Evolutionary conservation across 2,113 vertebrate species (phyloP).

Genomic region (Oncorhynchus tshawytscha): DNA sequence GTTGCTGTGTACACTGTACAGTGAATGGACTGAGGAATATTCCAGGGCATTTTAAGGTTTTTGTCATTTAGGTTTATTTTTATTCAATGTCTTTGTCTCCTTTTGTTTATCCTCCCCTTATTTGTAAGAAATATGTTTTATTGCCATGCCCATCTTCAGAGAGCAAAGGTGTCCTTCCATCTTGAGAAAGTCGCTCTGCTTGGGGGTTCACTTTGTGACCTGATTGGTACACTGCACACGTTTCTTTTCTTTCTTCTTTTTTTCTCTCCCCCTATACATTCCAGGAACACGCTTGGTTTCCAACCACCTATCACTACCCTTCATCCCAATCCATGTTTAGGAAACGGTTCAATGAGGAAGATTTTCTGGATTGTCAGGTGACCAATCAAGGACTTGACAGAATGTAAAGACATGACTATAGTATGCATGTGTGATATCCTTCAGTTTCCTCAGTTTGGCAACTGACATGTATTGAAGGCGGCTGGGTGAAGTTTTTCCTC

Average conservation of each 20-base stretch:
- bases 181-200: not conserved
- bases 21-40: constrained; percentile 50
- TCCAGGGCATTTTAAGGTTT: constrained; percentile 40
- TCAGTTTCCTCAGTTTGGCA: not conserved
- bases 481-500: not conserved
- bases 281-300: constrained; percentile 60
- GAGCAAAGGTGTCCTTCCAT: not conserved
- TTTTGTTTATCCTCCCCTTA: not conserved
- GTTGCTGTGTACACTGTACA: constrained; percentile 64
- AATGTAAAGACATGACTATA: constrained; percentile 6
- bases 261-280: constrained; percentile 65
- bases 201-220: not conserved
- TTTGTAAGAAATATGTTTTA: not conserved
- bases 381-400: constrained; percentile 11
- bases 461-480: not conserved
- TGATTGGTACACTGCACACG: not conserved
- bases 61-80: constrained; percentile 32
- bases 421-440: constrained; percentile 6
- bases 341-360: not conserved
- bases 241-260: not conserved
- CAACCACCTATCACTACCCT: not conserved
- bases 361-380: not conserved
- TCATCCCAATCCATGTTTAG: not conserved
- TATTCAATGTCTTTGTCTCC: constrained; percentile 20
- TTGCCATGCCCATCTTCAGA: not conserved